phyloP scores from a whole-genome alignment of 2,113 vertebrate species.

The Saguinus midas region DNA sequence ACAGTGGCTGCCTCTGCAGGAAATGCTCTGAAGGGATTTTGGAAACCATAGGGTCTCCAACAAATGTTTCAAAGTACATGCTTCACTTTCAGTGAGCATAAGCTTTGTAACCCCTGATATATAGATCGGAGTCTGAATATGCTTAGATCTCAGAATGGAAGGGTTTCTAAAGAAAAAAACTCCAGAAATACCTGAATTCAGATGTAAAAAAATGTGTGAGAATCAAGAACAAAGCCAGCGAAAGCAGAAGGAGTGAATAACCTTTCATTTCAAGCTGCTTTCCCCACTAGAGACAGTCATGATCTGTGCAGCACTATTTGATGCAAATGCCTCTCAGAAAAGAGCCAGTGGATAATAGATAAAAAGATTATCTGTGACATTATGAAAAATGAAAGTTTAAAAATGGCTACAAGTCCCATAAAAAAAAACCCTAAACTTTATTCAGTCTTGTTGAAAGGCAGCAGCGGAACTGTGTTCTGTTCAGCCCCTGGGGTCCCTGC shows the following conservation, averaged over 20 bases:
- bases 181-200: slow-evolving; percentile 82
- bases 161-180: slow-evolving; percentile 80
- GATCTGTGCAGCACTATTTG: slow-evolving; percentile 78
- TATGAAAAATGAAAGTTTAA: slow-evolving; percentile 84
- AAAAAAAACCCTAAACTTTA: slow-evolving; percentile 66
- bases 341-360: slow-evolving; percentile 83
- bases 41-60: slow-evolving; percentile 71
- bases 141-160: slow-evolving; percentile 84
- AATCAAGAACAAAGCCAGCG: slow-evolving; percentile 81
- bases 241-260: slow-evolving; percentile 79
- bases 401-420: slow-evolving; percentile 82
- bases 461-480: slow-evolving; percentile 60
- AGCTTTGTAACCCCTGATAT: slow-evolving; percentile 72
- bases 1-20: slow-evolving; percentile 26
- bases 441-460: slow-evolving; percentile 76
- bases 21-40: slow-evolving; percentile 77
- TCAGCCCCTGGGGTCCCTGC: slow-evolving; percentile 19
- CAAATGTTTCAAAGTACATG: slow-evolving; percentile 81
- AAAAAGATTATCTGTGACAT: slow-evolving; percentile 85
- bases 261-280: slow-evolving; percentile 83
- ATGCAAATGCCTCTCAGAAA: slow-evolving; percentile 85
- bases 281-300: slow-evolving; percentile 81
- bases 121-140: slow-evolving; percentile 79
- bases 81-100: slow-evolving; percentile 73
- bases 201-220: slow-evolving; percentile 57